Conservation (phyloP, 2,888 invertebrate species). For the Thecophora atra region DNA sequence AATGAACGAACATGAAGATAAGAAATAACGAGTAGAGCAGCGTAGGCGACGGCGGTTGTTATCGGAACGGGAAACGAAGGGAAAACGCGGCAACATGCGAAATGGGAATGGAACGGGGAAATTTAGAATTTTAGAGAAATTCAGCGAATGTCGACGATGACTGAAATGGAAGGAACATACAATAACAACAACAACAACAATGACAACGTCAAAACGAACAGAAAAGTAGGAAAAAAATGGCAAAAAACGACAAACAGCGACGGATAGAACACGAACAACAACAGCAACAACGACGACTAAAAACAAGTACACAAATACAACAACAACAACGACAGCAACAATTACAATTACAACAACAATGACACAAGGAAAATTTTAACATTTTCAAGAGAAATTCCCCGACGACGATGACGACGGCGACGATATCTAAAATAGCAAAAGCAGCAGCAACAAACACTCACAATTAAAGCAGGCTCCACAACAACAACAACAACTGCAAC, state of each 20-base stretch:
- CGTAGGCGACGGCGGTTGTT: neutral
- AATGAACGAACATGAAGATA: slow-evolving; percentile 54
- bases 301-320: no score
- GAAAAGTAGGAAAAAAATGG: no score
- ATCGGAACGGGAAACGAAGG: neutral
- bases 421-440: neutral
- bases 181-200: slow-evolving; percentile 24
- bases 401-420: slow-evolving; percentile 12
- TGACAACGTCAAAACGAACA: neutral
- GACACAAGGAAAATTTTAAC: slow-evolving; percentile 29
- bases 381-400: slow-evolving; percentile 38
- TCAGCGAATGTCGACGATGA: slow-evolving; percentile 34
- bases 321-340: neutral
- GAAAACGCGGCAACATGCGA: slow-evolving; percentile 29
- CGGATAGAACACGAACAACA: neutral
- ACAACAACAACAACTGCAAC: no score
- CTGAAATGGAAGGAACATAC: slow-evolving; percentile 12
- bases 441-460: neutral
- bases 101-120: slow-evolving; percentile 39
- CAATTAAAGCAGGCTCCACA: no score
- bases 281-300: neutral
- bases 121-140: slow-evolving; percentile 61
- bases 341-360: neutral
- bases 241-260: neutral
- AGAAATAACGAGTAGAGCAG: slow-evolving; percentile 44